phyloP scores from a whole-genome alignment of 2,113 vertebrate species.

The Oceanites oceanicus region DNA sequence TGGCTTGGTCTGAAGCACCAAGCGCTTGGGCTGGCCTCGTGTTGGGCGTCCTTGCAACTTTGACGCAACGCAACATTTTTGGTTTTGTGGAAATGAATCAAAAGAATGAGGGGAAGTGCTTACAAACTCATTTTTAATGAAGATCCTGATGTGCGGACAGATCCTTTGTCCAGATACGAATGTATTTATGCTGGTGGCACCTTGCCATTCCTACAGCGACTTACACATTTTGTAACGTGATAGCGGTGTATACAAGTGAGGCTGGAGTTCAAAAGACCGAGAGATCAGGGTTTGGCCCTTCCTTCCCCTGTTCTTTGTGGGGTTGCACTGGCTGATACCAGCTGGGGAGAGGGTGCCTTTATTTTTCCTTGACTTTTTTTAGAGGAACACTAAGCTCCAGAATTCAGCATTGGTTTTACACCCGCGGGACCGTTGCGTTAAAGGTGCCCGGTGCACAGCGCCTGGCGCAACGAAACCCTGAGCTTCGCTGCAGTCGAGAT shows the following conservation, averaged over 20 bases:
- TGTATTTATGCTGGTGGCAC: background rate
- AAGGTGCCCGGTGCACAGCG: background rate
- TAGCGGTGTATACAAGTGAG: background rate
- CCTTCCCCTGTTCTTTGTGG: background rate
- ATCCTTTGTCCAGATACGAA: constrained; percentile 33
- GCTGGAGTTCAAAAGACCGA: background rate
- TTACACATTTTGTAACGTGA: background rate
- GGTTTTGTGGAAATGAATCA: background rate
- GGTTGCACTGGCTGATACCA: background rate
- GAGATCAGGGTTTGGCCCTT: constrained; percentile 30
- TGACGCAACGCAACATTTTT: background rate
- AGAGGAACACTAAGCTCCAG: background rate
- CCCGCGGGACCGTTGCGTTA: accelerated
- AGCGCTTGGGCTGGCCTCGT: accelerated
- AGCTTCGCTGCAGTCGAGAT: background rate
- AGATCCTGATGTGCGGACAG: constrained; percentile 8
- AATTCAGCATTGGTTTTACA: background rate
- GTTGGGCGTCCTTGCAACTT: background rate
- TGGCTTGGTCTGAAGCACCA: background rate
- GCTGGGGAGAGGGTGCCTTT: background rate
- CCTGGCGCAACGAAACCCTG: background rate
- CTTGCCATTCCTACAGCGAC: background rate
- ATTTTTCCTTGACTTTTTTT: background rate
- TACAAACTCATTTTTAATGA: constrained; percentile 5
- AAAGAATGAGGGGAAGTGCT: constrained; percentile 51